A percentile compares a stretch with the other conserved stretches of the same genome.
phyloP scores from a whole-genome alignment of 1,140 invertebrate species.

The Fopius arisanus region DNA sequence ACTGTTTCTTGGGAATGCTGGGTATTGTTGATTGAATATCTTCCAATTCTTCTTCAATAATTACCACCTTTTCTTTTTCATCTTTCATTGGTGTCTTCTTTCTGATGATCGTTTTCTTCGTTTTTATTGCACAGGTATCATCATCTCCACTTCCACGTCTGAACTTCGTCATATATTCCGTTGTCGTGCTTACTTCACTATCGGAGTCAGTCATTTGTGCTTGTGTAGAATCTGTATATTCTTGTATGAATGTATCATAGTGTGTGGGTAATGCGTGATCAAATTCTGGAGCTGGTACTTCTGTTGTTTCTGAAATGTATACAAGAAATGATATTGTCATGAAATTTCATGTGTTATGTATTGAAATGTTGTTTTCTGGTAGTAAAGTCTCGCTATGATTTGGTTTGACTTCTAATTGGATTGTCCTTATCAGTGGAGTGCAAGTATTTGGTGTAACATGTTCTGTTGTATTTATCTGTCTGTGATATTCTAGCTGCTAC shows the following conservation, averaged over 20 bases:
- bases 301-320: slow-evolving; percentile 63
- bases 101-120: slow-evolving; percentile 56
- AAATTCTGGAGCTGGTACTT: slow-evolving; percentile 62
- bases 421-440: not conserved
- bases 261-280: slow-evolving; percentile 51
- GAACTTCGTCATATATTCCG: slow-evolving; percentile 62
- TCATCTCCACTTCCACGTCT: slow-evolving; percentile 59
- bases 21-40: slow-evolving; percentile 47
- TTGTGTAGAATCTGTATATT: slow-evolving; percentile 45
- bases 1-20: slow-evolving; percentile 56
- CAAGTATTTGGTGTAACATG: not conserved
- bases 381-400: slow-evolving; percentile 35
- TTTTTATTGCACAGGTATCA: slow-evolving; percentile 56
- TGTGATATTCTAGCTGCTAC: not conserved
- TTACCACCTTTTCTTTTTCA: slow-evolving; percentile 46
- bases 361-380: slow-evolving; percentile 37
- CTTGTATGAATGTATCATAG: slow-evolving; percentile 63
- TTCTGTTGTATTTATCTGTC: not conserved
- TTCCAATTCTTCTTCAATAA: slow-evolving; percentile 62
- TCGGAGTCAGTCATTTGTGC: slow-evolving; percentile 52
- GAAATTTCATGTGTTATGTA: slow-evolving; percentile 40
- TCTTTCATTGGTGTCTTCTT: slow-evolving; percentile 42
- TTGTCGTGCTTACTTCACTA: slow-evolving; percentile 52
- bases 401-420: slow-evolving; percentile 39
- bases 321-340: slow-evolving; percentile 49